Conservation (phyloP, 2,113 vertebrate genomes). For the Carassius carassius region DNA sequence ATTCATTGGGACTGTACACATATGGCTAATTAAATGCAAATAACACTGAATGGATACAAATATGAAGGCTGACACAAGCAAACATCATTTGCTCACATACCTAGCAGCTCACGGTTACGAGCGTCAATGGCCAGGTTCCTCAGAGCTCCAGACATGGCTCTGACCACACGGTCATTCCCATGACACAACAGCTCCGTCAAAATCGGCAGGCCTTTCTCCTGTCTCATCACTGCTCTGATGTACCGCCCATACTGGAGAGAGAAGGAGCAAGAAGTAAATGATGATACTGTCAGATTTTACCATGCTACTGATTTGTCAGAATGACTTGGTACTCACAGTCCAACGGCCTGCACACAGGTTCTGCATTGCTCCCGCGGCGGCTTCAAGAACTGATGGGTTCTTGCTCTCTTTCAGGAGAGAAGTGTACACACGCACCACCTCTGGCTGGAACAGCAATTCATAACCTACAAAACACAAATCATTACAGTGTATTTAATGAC, state of each 20-base stretch:
- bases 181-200: conserved; percentile 88
- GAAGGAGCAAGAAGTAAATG: not conserved
- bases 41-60: not conserved
- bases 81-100: conserved; percentile 67
- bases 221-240: conserved; percentile 85
- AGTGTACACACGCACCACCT: conserved; percentile 92
- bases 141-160: conserved; percentile 90
- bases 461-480: conserved; percentile 77
- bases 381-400: conserved; percentile 89
- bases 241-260: conserved; percentile 84
- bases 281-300: not conserved
- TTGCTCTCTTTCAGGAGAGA: conserved; percentile 90
- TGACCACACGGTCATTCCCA: conserved; percentile 88
- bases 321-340: conserved; percentile 72
- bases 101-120: conserved; percentile 89
- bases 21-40: not conserved
- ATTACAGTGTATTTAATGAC: not conserved
- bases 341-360: conserved; percentile 94
- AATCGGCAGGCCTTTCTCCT: conserved; percentile 89
- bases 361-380: conserved; percentile 93
- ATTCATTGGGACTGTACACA: not conserved
- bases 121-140: conserved; percentile 91
- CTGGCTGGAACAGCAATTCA: conserved; percentile 92
- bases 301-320: no score
- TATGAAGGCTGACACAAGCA: not conserved